These are phyloP conservation scores for Loxodonta africana DNA, from an alignment of 2,113 vertebrate genomes.

Conservation along the genomic window DNA sequence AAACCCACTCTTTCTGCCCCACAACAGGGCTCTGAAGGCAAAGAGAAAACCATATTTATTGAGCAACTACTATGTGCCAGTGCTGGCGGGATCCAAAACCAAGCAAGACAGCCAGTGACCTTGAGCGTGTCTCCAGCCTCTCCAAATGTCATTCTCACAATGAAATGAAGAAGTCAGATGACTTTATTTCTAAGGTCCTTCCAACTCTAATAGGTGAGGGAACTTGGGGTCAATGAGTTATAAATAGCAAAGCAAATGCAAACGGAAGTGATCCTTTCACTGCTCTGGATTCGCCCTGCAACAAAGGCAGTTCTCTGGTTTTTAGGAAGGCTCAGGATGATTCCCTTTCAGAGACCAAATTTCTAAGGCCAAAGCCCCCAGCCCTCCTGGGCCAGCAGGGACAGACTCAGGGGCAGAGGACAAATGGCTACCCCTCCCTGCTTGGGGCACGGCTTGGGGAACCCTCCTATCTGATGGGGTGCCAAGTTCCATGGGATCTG, in stretches of 20 bases:
- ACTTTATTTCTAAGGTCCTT: background rate
- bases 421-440: background rate
- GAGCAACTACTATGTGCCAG: background rate
- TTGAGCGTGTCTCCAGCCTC: background rate
- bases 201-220: background rate
- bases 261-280: constrained; percentile 11
- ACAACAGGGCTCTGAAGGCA: background rate
- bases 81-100: background rate
- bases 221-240: background rate
- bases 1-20: background rate
- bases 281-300: background rate
- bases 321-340: constrained; percentile 3
- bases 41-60: background rate
- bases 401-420: background rate
- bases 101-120: background rate
- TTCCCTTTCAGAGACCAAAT: background rate
- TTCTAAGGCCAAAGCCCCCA: background rate
- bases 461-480: background rate
- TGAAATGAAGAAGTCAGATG: constrained; percentile 33
- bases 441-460: background rate
- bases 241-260: constrained; percentile 59
- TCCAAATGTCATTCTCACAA: constrained; percentile 6
- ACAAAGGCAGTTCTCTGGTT: background rate
- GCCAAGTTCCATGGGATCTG: background rate
- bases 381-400: background rate